A percentile compares a stretch with the other conserved stretches of the same genome.
Conservation (phyloP, 2,113 vertebrate genomes). For the Nycticryphes semicollaris region DNA sequence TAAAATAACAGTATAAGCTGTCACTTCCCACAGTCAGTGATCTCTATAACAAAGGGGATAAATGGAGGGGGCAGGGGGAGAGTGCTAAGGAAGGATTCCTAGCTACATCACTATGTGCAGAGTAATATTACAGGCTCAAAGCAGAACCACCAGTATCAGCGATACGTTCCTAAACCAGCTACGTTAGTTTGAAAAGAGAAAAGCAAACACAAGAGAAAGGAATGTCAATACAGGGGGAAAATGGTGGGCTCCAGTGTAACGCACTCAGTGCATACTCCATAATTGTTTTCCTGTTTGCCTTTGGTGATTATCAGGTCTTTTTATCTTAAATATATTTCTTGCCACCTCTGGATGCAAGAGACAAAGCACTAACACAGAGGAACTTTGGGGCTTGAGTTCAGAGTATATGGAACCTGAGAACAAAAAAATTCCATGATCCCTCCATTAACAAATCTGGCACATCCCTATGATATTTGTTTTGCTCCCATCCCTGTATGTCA, state of each 20-base stretch:
- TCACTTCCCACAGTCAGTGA: not conserved
- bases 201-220: slow-evolving; percentile 28
- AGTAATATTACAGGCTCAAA: slow-evolving; percentile 30
- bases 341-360: not conserved
- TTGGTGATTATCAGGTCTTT: not conserved
- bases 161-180: not conserved
- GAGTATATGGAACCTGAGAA: not conserved
- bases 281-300: slow-evolving; percentile 44
- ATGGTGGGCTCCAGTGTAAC: not conserved
- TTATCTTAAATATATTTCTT: slow-evolving; percentile 47
- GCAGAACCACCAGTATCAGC: not conserved
- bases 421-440: not conserved
- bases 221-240: slow-evolving; percentile 24
- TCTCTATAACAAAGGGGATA: not conserved
- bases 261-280: not conserved
- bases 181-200: slow-evolving; percentile 14
- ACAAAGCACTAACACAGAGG: not conserved
- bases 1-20: not conserved
- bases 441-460: not conserved
- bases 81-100: not conserved
- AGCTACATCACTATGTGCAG: slow-evolving; percentile 34
- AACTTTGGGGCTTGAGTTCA: not conserved
- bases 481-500: not conserved
- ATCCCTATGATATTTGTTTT: not conserved
- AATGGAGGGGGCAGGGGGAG: not conserved